Evolutionary conservation across 2,113 vertebrate species (phyloP), one percentile per base, ranked within the genome.

Genomic region (Prochilodus magdalenae): DNA sequence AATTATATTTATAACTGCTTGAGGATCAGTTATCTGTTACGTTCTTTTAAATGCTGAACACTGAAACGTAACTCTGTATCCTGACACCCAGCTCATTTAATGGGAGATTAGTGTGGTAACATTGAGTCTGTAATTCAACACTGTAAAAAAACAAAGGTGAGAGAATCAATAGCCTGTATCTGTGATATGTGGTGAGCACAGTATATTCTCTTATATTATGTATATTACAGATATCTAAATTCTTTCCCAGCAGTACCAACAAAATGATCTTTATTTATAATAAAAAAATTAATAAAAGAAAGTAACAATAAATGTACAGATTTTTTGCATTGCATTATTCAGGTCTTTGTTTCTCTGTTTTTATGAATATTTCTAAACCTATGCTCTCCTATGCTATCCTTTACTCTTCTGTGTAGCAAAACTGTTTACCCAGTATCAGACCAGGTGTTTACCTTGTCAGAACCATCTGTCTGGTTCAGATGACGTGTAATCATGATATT

Each of bases 391-490:
- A n/a, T n/a, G n/a, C n/a, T n/a, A n/a, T n/a, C n/a, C n/a, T 33
- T 72, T 72, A 18, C 6, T 26, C 51, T 60, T 36, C 59, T 65
- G n/a, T 57, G 60, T 30, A 60, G 73, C 59, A 83, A 53, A 69
- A 57, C 71, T 73, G 70, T 55, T 20, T 0, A 22, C 36, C 26
- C 57, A 80, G 62, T 72, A 24, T 44, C 53, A 75, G 18, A 70
- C 33, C 33, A 36, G 40, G 53, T 57, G 67, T 85, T 69, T 26
- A 16, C 16, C 16, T 71, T 59, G 53, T 66, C 71, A 49, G 72
- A 82, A 75, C 66, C 89, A 89, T 83, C 91, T 90, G 89, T 89
- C 83, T 81, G 16, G 81, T 87, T 86, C 86, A 81, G 86, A 84
- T 87, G 85, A 88, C 86, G 75, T 40, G 73, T 89, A 82, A 84